These are phyloP conservation scores for Heliconius ethilla DNA, from an alignment of 2,888 invertebrate species.

Conservation along the genomic window DNA sequence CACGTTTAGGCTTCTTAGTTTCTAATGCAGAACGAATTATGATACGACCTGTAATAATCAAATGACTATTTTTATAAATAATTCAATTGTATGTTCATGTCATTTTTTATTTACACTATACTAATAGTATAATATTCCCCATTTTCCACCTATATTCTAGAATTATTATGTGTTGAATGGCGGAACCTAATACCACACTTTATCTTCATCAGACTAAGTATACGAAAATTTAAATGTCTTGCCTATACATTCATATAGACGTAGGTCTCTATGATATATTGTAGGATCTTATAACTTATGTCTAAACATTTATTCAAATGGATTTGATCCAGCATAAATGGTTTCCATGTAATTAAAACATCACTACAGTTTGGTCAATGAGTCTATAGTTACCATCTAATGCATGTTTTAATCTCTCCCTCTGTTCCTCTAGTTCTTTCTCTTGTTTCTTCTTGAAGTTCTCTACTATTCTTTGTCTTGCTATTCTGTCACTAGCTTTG, in stretches of 20 bases:
- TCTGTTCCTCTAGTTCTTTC: constrained; percentile 74
- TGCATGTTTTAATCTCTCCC: constrained; percentile 77
- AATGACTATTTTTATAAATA: not conserved
- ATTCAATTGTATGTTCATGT: no score
- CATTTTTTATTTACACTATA: no score
- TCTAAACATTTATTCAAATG: no score
- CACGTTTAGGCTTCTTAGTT: constrained; percentile 66
- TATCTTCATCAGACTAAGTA: not conserved
- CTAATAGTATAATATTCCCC: not conserved
- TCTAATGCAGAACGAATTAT: constrained; percentile 75
- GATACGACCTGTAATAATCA: constrained; percentile 66
- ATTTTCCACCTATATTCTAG: not conserved
- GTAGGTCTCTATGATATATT: no score
- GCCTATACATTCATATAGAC: not conserved
- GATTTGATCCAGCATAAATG: no score
- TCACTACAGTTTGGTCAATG: not conserved
- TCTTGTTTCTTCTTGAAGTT: constrained; percentile 75
- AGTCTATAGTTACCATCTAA: constrained; percentile 72
- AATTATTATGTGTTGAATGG: no score
- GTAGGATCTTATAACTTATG: no score
- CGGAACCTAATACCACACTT: not conserved
- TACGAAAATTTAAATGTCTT: not conserved
- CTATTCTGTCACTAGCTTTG: constrained; percentile 56
- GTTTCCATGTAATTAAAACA: no score
- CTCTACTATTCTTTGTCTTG: constrained; percentile 66